Base-by-base conservation (phyloP, 2,888 invertebrate species). In the Helobdella robusta region DNA sequence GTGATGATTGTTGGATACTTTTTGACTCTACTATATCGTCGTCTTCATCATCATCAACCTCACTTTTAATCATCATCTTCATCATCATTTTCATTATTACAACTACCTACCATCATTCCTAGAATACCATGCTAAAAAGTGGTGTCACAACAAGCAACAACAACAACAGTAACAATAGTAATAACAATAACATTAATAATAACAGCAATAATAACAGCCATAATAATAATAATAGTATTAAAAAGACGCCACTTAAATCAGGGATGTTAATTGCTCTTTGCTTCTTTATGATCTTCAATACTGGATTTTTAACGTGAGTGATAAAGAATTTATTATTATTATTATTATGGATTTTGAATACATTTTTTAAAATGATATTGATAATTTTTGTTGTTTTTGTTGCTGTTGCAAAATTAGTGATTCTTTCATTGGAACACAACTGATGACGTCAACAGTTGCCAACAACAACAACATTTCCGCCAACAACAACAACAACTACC, bases 291-390 rank as follows among this genome's bases (percentile, higher is more conserved):
- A 44, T 65, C 8, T 65, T 70, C 61, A 70, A 70, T 58, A 44
- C 68, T 8, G 56, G 64, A n/a, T 66, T 69, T 2, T 30, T 70
- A 28, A 59, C 36, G 70, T 70, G 58, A 68, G 64, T 60, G n/a
- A n/a, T n/a, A n/a, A n/a, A n/a, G n/a, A n/a, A n/a, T n/a, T n/a
- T n/a, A n/a, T n/a, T n/a, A n/a, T n/a, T n/a, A n/a, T n/a, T n/a
- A n/a, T n/a, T n/a, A n/a, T n/a, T n/a, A n/a, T n/a, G n/a, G n/a
- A n/a, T 40, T 40, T 11, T 40, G 11, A 40, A 40, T 11, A 15
- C n/a, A 40, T 11, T 40, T 40, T 40, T 15, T 40, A 40, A 40
- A 40, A 15, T 11, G n/a, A n/a, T 40, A n/a, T 40, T 15, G n/a
- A 40, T 40, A 15, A 40, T 15, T 40, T 40, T 40, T 15, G n/a